Percentiles rank a stretch among this genome's conserved stretches.
Evolutionary conservation across 2,113 vertebrate genomes (phyloP).

Genomic region (Takifugu flavidus): DNA sequence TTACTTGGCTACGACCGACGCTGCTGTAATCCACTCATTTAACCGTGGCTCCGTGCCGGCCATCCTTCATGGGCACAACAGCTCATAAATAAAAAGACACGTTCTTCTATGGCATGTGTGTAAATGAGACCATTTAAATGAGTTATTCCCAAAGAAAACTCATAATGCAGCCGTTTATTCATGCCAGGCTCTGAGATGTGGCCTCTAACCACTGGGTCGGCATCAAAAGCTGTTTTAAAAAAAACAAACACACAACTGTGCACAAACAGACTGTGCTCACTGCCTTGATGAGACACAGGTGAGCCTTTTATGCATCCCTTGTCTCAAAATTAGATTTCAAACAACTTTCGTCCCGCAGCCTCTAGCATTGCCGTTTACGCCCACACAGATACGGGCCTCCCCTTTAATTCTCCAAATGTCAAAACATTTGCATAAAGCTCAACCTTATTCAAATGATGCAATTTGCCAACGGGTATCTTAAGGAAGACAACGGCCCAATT

Average conservation of each 20-base stretch:
- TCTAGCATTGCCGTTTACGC: constrained; percentile 40
- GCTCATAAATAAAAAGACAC: constrained; percentile 43
- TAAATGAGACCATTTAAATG: constrained; percentile 53
- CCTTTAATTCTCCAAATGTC: constrained; percentile 61
- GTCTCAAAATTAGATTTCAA: constrained; percentile 50
- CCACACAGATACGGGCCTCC: constrained; percentile 52
- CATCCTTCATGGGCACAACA: constrained; percentile 25
- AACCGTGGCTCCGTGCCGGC: constrained; percentile 23
- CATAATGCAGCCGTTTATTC: constrained; percentile 40
- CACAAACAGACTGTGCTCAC: constrained; percentile 34
- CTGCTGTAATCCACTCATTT: constrained; percentile 53
- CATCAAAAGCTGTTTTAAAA: constrained; percentile 44
- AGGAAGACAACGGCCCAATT: constrained; percentile 53
- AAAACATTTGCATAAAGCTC: constrained; percentile 57
- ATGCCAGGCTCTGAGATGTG: constrained; percentile 36
- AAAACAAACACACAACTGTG: constrained; percentile 9
- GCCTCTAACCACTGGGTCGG: constrained; percentile 52
- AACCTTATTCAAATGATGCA: constrained; percentile 47
- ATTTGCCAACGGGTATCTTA: constrained; percentile 36
- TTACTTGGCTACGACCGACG: constrained; percentile 52
- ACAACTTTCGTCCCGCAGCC: constrained; percentile 39
- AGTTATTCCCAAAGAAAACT: constrained; percentile 44
- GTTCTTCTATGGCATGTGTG: constrained; percentile 42
- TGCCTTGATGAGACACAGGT: constrained; percentile 53
- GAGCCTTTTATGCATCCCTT: constrained; percentile 57